Conservation (phyloP, 1,140 invertebrate species). For the Acromyrmex heyeri region DNA sequence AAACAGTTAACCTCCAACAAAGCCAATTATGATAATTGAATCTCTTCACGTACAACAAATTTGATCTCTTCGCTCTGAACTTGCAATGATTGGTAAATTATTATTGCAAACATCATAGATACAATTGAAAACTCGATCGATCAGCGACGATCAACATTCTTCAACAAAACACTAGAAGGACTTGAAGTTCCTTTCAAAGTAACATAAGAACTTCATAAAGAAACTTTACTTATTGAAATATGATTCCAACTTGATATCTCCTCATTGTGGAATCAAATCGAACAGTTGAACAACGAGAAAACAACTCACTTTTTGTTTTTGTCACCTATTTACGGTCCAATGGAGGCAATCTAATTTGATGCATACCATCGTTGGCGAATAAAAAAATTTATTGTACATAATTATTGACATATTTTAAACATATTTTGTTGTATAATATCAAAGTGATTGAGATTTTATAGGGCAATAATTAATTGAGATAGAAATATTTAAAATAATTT, state of each 20-base stretch:
- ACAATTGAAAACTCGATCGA: slow-evolving; percentile 25
- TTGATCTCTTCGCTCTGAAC: neutral
- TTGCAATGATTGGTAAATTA: neutral
- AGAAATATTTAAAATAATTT: slow-evolving; percentile 18
- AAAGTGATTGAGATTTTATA: neutral
- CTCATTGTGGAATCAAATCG: slow-evolving; percentile 4
- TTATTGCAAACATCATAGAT: neutral
- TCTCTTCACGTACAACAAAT: neutral
- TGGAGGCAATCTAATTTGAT: slow-evolving; percentile 38
- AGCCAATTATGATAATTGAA: neutral
- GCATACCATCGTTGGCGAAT: neutral
- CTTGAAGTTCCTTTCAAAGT: slow-evolving; percentile 1
- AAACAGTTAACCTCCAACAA: neutral
- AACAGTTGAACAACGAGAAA: neutral
- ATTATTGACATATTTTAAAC: neutral
- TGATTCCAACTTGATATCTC: neutral
- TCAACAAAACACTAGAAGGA: neutral
- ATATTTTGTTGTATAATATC: neutral
- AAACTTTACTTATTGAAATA: slow-evolving; percentile 19
- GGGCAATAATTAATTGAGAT: neutral
- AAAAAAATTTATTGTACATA: neutral
- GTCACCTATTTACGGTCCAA: slow-evolving; percentile 6
- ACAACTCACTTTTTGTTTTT: slow-evolving; percentile 43
- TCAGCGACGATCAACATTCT: neutral
- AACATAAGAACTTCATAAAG: slow-evolving; percentile 9